A percentile compares a stretch with the other conserved stretches of the same genome.
These are phyloP conservation scores for Scaptomyza tumidula DNA, from an alignment of 2,888 invertebrate species.

Conservation along the genomic window DNA sequence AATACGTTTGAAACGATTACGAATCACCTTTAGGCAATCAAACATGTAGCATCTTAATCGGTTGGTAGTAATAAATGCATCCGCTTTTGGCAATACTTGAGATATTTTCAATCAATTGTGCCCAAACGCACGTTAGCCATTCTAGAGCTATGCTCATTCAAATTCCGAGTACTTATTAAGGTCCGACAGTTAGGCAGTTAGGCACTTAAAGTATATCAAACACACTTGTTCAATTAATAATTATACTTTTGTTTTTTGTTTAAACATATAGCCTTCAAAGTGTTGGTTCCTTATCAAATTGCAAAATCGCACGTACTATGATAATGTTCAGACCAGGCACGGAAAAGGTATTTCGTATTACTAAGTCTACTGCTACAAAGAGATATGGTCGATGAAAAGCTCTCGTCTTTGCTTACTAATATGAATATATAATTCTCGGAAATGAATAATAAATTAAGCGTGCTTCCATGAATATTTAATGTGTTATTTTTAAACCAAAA, in stretches of 20 bases:
- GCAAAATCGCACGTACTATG: slow-evolving; percentile 69
- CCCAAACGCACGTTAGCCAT: background rate
- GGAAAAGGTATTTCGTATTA: slow-evolving; percentile 14
- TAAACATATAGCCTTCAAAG: background rate
- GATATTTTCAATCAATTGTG: slow-evolving; percentile 5
- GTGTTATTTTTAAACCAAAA: background rate
- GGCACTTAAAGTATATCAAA: slow-evolving; percentile 29
- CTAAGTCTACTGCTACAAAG: background rate
- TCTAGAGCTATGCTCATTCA: background rate
- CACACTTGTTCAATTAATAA: slow-evolving; percentile 38
- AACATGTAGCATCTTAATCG: slow-evolving; percentile 10
- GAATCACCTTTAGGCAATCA: background rate
- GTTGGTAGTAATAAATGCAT: background rate
- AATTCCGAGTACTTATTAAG: slow-evolving; percentile 28
- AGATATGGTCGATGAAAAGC: slow-evolving; percentile 19
- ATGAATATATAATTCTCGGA: background rate
- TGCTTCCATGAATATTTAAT: background rate
- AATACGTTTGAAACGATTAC: slow-evolving; percentile 10
- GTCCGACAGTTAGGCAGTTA: too few relatives aligned
- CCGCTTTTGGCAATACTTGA: background rate
- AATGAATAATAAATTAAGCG: background rate
- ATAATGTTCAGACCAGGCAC: slow-evolving; percentile 40
- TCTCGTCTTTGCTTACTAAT: too few relatives aligned
- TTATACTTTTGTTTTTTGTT: too few relatives aligned
- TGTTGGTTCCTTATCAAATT: slow-evolving; percentile 48